These are phyloP conservation scores for Brachypterus glaber DNA, from an alignment of 2,888 invertebrate species.

Conservation along the genomic window DNA sequence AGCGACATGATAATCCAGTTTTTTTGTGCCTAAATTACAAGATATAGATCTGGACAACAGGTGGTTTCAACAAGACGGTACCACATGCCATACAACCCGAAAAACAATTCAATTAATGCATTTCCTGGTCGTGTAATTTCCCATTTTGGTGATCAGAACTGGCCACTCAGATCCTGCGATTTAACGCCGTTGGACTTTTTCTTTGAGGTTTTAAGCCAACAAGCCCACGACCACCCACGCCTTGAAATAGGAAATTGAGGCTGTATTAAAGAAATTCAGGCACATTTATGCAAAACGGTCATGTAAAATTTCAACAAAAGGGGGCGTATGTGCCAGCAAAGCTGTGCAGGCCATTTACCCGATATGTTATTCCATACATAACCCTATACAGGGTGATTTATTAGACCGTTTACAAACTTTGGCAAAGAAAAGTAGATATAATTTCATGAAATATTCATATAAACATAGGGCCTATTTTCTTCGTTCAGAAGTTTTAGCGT, in stretches of 20 bases:
- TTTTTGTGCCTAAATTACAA: slow-evolving; percentile 22
- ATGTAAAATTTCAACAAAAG: no score
- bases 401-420: no score
- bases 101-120: slow-evolving; percentile 17
- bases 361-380: slow-evolving; percentile 10
- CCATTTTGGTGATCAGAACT: slow-evolving; percentile 8
- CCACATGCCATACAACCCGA: slow-evolving; percentile 17
- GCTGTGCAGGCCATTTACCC: slow-evolving; percentile 20
- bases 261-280: slow-evolving; percentile 22
- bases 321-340: slow-evolving; percentile 21
- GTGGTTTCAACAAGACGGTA: slow-evolving; percentile 21
- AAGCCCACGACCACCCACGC: slow-evolving; percentile 17
- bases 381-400: no score
- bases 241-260: slow-evolving; percentile 21
- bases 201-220: slow-evolving; percentile 14
- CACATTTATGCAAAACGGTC: slow-evolving; percentile 22
- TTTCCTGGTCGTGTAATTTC: slow-evolving; percentile 11
- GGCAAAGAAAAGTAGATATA: no score
- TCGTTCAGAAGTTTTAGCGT: no score
- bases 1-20: slow-evolving; percentile 24
- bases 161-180: slow-evolving; percentile 16
- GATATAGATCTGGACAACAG: slow-evolving; percentile 18
- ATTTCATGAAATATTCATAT: no score
- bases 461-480: no score
- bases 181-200: slow-evolving; percentile 16